Percentiles rank a stretch among this genome's conserved stretches.
phyloP scores from a whole-genome alignment of 2,113 vertebrate genomes.

The Hemichromis elongatus region DNA sequence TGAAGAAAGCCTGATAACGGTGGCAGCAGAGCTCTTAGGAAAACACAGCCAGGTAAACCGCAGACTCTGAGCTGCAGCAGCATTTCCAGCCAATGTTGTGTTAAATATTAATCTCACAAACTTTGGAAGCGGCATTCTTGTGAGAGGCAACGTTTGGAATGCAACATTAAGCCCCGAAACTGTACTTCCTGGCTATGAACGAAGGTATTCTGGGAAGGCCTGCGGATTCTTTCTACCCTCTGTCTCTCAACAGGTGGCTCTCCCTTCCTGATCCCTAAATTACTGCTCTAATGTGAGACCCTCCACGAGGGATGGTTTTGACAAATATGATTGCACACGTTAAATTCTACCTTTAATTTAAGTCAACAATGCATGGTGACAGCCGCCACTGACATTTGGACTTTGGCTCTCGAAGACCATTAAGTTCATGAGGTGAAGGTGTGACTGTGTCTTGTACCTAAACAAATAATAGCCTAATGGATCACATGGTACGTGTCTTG shows the following conservation, averaged over 20 bases:
- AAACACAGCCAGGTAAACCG: conserved; percentile 42
- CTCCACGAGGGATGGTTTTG: conserved; percentile 41
- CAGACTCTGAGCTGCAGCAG: conserved; percentile 12
- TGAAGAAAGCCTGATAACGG: conserved; percentile 41
- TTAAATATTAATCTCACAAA: conserved; percentile 70
- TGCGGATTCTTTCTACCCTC: conserved; percentile 41
- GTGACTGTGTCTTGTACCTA: conserved; percentile 54
- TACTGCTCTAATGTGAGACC: conserved; percentile 54
- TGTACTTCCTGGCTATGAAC: conserved; percentile 58
- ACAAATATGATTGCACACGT: conserved; percentile 44
- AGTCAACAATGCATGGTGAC: conserved; percentile 47
- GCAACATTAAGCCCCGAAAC: conserved; percentile 50
- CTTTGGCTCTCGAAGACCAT: conserved; percentile 50
- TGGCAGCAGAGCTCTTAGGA: conserved; percentile 36
- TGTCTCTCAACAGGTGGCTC: conserved; percentile 65
- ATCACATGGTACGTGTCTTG: conserved; percentile 60
- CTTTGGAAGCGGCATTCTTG: conserved; percentile 59
- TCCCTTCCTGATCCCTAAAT: conserved; percentile 67
- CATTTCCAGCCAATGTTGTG: conserved; percentile 38
- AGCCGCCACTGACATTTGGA: conserved; percentile 54
- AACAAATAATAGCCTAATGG: conserved; percentile 45
- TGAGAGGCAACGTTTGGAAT: conserved; percentile 54
- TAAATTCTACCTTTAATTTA: conserved; percentile 53
- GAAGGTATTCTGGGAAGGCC: conserved; percentile 56
- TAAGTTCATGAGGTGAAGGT: conserved; percentile 58